Evolutionary conservation across 2,888 invertebrate species (phyloP), one percentile per base, ranked within the genome.

Genomic region (Heliconius cydno): DNA sequence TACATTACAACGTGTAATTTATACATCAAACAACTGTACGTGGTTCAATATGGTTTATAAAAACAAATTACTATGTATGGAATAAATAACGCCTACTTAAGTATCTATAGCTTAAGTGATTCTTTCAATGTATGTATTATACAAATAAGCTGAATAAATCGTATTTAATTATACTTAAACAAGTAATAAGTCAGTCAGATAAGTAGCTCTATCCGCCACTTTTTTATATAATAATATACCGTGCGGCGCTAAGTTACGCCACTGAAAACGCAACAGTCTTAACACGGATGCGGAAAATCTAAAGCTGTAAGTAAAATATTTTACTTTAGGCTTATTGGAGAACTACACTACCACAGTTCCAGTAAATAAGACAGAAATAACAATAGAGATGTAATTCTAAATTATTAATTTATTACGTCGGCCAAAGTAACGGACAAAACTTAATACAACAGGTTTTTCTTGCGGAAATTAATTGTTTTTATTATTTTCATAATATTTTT

Each of bases 1-100:
- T 74, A 73, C 5, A 74, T 74, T n/a, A 57, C 7, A 52, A 60
- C 9, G 38, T 63, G 10, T 74, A 12, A 60, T 70, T 70, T 70
- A 46, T 70, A 41, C 70, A 46, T 46, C 70, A 57, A 57, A 57
- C 72, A 22, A 22, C 12, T 72, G 30, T 28, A 72, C 30, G 30
- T 73, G 72, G 30, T 57, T 73, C 15, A 73, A 57, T 57, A 57
- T 57, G 22, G 12, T 73, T 73, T 57, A 70, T 25, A 41, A 41
- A 70, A 46, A 70, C 25, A 68, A 70, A 70, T 70, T 46, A 70
- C 41, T 70, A 70, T 70, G 41, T 70, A 70, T 70, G 70, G 70
- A 70, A 70, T 46, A 70, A 70, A 25, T 70, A 70, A 70, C 19
- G 41, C 9, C n/a, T 41, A 46, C 41, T 70, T 70, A n/a, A 3